phyloP scores from a whole-genome alignment of 2,888 invertebrate genomes.

The Acheta domesticus region DNA sequence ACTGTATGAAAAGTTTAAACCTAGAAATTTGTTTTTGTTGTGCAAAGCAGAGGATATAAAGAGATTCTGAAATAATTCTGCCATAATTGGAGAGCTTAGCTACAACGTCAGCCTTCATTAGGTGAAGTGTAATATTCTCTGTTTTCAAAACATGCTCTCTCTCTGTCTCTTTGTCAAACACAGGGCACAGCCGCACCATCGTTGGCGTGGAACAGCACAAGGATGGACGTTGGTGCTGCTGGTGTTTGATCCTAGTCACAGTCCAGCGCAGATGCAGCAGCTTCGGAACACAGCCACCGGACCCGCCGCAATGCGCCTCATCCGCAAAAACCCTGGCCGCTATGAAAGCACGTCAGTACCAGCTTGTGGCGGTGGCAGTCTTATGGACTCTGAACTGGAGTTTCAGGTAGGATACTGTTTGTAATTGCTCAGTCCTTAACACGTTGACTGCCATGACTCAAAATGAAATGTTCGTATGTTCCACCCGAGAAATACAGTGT shows the following conservation, averaged over 20 bases:
- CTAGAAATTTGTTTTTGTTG: too few species aligned
- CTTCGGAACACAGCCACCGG: constrained; percentile 58
- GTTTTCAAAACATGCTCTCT: too few species aligned
- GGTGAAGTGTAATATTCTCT: too few species aligned
- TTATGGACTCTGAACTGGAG: constrained; percentile 67
- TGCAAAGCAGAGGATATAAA: too few species aligned
- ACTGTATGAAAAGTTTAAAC: too few species aligned
- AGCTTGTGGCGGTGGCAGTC: constrained; percentile 74
- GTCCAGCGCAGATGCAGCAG: constrained; percentile 71
- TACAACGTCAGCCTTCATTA: too few species aligned
- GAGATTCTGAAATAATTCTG: too few species aligned
- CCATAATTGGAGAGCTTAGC: too few species aligned
- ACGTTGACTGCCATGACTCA: too few species aligned
- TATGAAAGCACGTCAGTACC: constrained; percentile 81
- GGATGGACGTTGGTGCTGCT: constrained; percentile 63
- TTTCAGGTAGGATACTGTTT: constrained; percentile 59
- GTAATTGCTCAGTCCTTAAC: neutral
- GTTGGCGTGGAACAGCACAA: constrained; percentile 79
- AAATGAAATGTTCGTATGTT: too few species aligned
- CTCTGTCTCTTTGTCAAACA: too few species aligned
- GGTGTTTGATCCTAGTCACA: constrained; percentile 82
- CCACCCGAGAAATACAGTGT: too few species aligned
- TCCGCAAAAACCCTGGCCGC: constrained; percentile 71
- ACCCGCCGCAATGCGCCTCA: constrained; percentile 59
- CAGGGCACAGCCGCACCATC: constrained; percentile 86